These are phyloP conservation scores for Neodiprion pinetum DNA, from an alignment of 1,140 invertebrate genomes.

Conservation along the genomic window DNA sequence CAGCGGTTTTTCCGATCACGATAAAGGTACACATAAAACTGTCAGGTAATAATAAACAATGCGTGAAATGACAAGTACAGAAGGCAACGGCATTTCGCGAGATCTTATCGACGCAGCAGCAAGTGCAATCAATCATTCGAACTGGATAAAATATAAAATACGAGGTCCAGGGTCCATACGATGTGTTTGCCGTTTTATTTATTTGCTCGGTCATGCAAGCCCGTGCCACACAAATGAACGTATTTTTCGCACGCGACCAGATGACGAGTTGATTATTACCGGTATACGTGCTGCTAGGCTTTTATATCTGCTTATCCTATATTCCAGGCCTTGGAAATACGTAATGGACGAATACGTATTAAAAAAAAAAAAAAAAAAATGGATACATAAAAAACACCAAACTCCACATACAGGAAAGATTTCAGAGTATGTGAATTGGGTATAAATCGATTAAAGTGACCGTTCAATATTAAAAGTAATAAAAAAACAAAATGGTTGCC, in stretches of 20 bases:
- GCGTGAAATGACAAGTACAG: slow-evolving; percentile 58
- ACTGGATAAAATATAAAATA: slow-evolving; percentile 57
- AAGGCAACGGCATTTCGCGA: slow-evolving; percentile 48
- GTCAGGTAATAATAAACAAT: slow-evolving; percentile 61
- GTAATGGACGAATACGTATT: not conserved
- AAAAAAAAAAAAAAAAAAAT: too few relatives aligned
- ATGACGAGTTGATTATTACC: slow-evolving; percentile 41
- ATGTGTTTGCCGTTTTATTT: slow-evolving; percentile 52
- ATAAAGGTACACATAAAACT: slow-evolving; percentile 41
- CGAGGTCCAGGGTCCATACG: slow-evolving; percentile 35
- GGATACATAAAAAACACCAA: too few relatives aligned
- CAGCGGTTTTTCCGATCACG: not conserved
- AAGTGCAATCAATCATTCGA: slow-evolving; percentile 58
- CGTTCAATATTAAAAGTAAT: not conserved
- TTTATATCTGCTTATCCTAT: not conserved
- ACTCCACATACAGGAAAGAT: too few relatives aligned
- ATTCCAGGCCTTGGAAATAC: slow-evolving; percentile 9
- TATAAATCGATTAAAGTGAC: not conserved
- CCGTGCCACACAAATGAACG: slow-evolving; percentile 48
- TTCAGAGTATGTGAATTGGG: not conserved
- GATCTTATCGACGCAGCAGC: slow-evolving; percentile 46
- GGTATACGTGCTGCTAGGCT: slow-evolving; percentile 7
- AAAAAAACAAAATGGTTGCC: too few relatives aligned
- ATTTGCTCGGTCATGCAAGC: slow-evolving; percentile 59
- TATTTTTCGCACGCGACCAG: slow-evolving; percentile 57